A percentile compares a stretch with the other conserved stretches of the same genome.
Conservation (phyloP, 1,140 invertebrate genomes). For the Pseudomyrmex concolor region DNA sequence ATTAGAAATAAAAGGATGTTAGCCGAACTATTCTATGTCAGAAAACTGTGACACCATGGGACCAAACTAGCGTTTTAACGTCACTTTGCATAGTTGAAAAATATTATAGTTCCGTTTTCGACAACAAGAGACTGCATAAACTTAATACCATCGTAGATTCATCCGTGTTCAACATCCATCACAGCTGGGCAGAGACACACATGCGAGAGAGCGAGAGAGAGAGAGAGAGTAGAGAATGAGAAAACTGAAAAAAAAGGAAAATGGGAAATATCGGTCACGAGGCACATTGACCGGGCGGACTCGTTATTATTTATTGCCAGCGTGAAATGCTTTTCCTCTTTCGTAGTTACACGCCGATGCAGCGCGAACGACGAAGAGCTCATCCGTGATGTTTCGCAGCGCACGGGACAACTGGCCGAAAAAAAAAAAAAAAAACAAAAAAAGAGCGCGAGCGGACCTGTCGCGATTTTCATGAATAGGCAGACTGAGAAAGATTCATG, state of each 20-base stretch:
- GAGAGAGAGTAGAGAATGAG: neutral
- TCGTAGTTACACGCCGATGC: constrained; percentile 62
- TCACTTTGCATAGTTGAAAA: no score
- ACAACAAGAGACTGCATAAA: neutral
- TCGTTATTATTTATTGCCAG: constrained; percentile 74
- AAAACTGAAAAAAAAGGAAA: constrained; percentile 26
- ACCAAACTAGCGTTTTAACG: no score
- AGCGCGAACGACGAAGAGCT: constrained; percentile 69
- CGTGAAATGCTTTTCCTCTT: constrained; percentile 65
- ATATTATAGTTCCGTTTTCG: neutral
- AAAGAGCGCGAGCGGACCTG: constrained; percentile 29
- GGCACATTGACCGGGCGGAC: constrained; percentile 59
- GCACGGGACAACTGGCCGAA: constrained; percentile 27
- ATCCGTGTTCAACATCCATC: constrained; percentile 8
- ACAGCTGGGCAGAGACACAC: constrained; percentile 13
- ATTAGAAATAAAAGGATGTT: neutral
- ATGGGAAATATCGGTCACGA: constrained; percentile 51
- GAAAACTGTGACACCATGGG: no score
- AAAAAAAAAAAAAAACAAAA: constrained; percentile 51
- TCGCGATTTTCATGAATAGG: constrained; percentile 71
- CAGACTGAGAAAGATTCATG: constrained; percentile 66
- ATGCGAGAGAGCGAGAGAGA: neutral
- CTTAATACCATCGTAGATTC: constrained; percentile 24
- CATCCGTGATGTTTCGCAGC: constrained; percentile 70
- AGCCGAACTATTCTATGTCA: neutral